Conservation (phyloP, 2,113 vertebrate species). For the Amia ocellicauda region DNA sequence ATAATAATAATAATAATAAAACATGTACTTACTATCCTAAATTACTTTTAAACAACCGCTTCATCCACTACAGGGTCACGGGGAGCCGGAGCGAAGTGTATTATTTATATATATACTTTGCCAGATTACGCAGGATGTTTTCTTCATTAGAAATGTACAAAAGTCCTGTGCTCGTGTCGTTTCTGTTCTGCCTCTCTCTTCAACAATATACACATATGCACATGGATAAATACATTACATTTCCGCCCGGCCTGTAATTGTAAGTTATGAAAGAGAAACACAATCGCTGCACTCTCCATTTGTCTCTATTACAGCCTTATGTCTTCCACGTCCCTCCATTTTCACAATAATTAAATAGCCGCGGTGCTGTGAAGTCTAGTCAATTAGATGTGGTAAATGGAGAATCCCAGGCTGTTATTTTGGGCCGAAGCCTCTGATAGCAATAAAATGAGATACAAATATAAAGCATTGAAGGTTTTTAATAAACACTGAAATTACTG, state of each 20-base stretch:
- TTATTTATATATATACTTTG: too few relatives aligned
- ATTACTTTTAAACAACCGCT: too few relatives aligned
- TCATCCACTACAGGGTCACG: too few relatives aligned
- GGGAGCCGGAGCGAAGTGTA: too few relatives aligned
- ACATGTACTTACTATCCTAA: too few relatives aligned
- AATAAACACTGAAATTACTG: background rate
- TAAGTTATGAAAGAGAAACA: slow-evolving; percentile 58
- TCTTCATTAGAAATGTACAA: too few relatives aligned
- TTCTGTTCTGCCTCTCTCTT: too few relatives aligned
- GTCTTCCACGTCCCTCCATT: slow-evolving; percentile 54
- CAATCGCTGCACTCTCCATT: slow-evolving; percentile 65
- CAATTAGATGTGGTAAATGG: slow-evolving; percentile 49
- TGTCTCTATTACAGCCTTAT: slow-evolving; percentile 67
- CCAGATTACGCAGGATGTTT: too few relatives aligned
- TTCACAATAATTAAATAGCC: background rate
- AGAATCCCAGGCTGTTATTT: slow-evolving; percentile 8
- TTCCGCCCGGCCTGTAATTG: slow-evolving; percentile 41
- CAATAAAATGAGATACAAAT: background rate
- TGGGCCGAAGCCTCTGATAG: background rate
- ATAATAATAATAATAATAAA: too few relatives aligned
- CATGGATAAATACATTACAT: too few relatives aligned
- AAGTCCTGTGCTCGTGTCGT: too few relatives aligned
- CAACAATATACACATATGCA: too few relatives aligned
- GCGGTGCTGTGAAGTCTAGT: slow-evolving; percentile 42
- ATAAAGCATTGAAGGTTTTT: background rate